Evolutionary conservation across 1,140 invertebrate species (phyloP).

Genomic region (Euwallacea similis): DNA sequence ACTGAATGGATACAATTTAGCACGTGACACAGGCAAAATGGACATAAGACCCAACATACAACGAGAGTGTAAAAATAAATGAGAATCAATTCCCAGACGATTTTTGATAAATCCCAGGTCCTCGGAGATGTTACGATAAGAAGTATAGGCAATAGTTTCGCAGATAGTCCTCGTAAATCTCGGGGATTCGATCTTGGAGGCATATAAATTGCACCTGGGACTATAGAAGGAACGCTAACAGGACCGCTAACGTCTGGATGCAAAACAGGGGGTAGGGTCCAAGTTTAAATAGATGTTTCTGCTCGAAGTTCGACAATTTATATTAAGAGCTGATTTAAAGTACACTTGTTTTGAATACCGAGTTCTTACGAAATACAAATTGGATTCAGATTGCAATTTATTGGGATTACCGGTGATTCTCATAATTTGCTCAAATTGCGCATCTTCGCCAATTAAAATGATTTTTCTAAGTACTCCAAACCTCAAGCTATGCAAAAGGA

Average conservation of each 20-base stretch:
- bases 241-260: constrained; percentile 31
- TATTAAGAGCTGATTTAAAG: constrained; percentile 1
- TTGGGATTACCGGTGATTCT: no score
- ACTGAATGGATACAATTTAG: neutral
- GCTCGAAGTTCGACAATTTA: constrained; percentile 11
- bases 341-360: no score
- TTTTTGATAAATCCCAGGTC: constrained; percentile 38
- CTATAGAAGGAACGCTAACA: constrained; percentile 36
- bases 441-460: no score
- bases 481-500: no score
- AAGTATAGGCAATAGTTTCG: constrained; percentile 38
- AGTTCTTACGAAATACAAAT: no score
- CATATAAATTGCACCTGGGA: constrained; percentile 53
- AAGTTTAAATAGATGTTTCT: constrained; percentile 17
- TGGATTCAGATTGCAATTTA: no score
- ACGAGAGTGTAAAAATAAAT: constrained; percentile 30
- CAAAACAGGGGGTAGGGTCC: constrained; percentile 16
- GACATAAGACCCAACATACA: constrained; percentile 8
- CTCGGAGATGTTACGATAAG: constrained; percentile 33
- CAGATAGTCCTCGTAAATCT: constrained; percentile 35
- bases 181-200: constrained; percentile 49
- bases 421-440: no score
- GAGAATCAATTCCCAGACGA: constrained; percentile 27
- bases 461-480: no score
- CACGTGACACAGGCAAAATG: constrained; percentile 22